Conservation (phyloP, 2,888 invertebrate species). For the Zeuzera pyrina region DNA sequence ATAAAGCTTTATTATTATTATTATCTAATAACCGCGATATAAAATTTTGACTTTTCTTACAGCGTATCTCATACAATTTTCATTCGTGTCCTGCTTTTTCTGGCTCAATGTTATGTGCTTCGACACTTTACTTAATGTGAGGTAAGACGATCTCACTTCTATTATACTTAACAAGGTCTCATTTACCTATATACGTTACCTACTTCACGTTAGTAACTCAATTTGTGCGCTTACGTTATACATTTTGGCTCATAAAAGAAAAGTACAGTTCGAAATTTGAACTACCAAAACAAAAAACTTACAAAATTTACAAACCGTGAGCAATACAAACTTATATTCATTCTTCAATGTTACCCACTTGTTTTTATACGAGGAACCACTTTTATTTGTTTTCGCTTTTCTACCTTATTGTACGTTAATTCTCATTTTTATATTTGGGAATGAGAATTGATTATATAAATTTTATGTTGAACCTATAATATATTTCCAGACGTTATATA, state of each 20-base stretch:
- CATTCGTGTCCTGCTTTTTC: slow-evolving; percentile 78
- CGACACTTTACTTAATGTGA: slow-evolving; percentile 74
- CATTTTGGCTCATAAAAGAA: no score
- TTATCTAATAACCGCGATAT: background rate
- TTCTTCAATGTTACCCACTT: no score
- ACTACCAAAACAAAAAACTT: no score
- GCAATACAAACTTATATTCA: no score
- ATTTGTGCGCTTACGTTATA: no score
- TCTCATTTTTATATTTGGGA: background rate
- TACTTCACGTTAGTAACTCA: no score
- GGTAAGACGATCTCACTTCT: no score
- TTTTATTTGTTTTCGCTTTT: background rate
- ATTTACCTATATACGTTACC: no score
- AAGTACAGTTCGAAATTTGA: no score
- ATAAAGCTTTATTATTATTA: background rate
- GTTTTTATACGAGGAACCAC: background rate
- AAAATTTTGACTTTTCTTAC: slow-evolving; percentile 35
- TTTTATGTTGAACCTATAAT: background rate
- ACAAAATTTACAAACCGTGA: no score
- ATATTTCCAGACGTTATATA: slow-evolving; percentile 41
- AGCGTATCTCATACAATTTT: slow-evolving; percentile 78
- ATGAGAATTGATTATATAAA: background rate
- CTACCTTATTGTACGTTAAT: background rate
- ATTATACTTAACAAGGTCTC: no score
- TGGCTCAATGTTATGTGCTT: slow-evolving; percentile 80